Evolutionary conservation across 2,888 invertebrate species (phyloP), one percentile per base, ranked within the genome.

Genomic region (Drosophila imparisetae): DNA sequence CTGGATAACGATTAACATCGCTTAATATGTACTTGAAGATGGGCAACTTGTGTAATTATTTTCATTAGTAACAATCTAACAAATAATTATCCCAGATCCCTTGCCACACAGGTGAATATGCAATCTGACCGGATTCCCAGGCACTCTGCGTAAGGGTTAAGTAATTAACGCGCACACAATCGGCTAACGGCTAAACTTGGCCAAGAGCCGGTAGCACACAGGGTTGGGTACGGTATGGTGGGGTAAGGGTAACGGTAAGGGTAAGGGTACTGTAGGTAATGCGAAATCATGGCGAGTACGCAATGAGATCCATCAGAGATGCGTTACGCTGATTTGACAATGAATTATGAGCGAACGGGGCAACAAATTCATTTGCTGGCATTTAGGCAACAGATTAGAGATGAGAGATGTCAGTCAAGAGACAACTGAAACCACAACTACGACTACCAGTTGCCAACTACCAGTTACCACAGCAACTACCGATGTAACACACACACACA

Each of bases 301-400:
- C 62, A 76, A 78, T 73, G 61, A 58, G 55, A 80, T 75, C 34
- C 45, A 69, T 71, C 59, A 72, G 75, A 86, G 72, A 75, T 72
- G 71, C 58, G 70, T 70, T 72, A 58, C 63, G 70, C 71, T 67
- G 81, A 83, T 75, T 74, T 71, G 74, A 63, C 66, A 69, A 40
- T 78, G 64, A 77, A 67, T 67, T 83, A 74, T 69, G 72, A 72
- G 67, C 58, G 53, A 69, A 49, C 60, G 70, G 60, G 38, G 64
- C 24, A 63, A 72, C 57, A 81, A 86, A 83, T 71, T 64, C 55
- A 64, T 59, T 75, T 66, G 50, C 55, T 27, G 59, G 57, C 60
- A 68, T 84, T 85, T 84, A 80, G 75, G 72, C 77, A 72, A 75
- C 66, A 69, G 75, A 84, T 89, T 80, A 80, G 80, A 87, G 73